Base-by-base conservation (phyloP, 2,888 invertebrate genomes). In the Perdita meconis region DNA sequence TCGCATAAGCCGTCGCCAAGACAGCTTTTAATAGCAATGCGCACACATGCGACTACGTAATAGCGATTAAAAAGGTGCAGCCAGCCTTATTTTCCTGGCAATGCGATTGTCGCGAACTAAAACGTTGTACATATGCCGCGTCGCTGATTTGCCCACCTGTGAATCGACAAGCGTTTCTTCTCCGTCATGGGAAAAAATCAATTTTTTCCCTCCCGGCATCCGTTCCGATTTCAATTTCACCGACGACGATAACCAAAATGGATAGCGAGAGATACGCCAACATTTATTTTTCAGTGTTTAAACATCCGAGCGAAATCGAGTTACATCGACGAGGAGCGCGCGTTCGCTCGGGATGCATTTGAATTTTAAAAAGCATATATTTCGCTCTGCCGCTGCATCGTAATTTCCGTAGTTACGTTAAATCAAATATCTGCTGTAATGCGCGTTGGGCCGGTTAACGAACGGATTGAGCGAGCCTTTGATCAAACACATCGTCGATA, bases 281-380 rank as follows among this genome's bases (percentile, higher is more conserved):
- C 59, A 10, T 64, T 70, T 63, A 59, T 69, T 57, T 44, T 53
- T 44, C 73, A n/a, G 30, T 40, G 68, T 66, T 72, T 60, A 38
- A 61, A 61, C 60, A n/a, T 38, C 19, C 55, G 26, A 44, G 5
- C 26, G 36, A 47, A 26, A 63, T n/a, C 59, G 30, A 50, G 19
- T 57, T 19, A 59, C 50, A 30, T 5, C 26, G 19, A 6, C 1
- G 13, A n/a, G 6, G 30, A 6, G 30, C 30, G 30, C 30, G 30
- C 30, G 30, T 30, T 30, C 30, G 0, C 1, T 5, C 24, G 26
- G 19, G 1, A 30, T 34, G 16, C 8, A 26, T 12, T 3, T 36
- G 22, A 36, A 42, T 69, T 44, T 64, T 19, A n/a, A 70, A 61
- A 55, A n/a, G 2, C 6, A 2, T 2, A 10, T 34, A 24, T 36